Evolutionary conservation across 2,113 vertebrate species (phyloP), one percentile per base, ranked within the genome.

Genomic region (human (Homo sapiens)): DNA sequence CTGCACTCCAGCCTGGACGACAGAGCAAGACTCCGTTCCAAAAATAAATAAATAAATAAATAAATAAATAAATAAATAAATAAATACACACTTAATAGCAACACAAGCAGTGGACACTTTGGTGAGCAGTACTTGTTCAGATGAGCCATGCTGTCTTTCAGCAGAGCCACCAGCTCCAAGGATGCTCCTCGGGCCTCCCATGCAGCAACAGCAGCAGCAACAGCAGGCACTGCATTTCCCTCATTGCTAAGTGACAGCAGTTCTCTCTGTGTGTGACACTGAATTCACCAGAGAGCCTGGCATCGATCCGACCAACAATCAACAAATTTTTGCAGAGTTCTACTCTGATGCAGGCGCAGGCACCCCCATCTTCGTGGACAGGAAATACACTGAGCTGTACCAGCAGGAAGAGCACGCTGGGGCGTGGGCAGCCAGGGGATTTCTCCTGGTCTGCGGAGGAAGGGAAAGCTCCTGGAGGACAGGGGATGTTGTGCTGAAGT

Each of bases 171-270:
- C 13, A 1, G 12, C 18, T 6, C 64, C 32, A 45, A 64, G 48
- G 79, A 45, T 0, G 0, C 43, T 43, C 40, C n/a, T 6, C 3
- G 2, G 72, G 23, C 68, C 80, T 82, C 48, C 75, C 11, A 25
- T 0, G 17, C 13, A 38, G 38, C 0, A 55, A 23, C 22, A 20
- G 43, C 0, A 55, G 22, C 27, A 16, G 50, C 50, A 27, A 0
- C 16, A 38, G 12, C 45, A 59, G 82, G 22, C 38, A 23, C 23
- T 20, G n/a, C 20, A 3, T 25, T 48, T 79, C 45, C 27, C 72
- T 94, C 57, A 0, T 64, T 40, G 14, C 73, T 73, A 27, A 40
- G 9, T 9, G 73, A 48, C 78, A 8, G 35, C 9, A 13, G 1
- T 66, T 48, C 79, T 48, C 40, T 57, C 48, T 72, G 32, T 79